A percentile compares a stretch with the other conserved stretches of the same genome.
Evolutionary conservation across 2,797 vertebrate species (phyloP).

Genomic region (Lacerta bilineata): DNA sequence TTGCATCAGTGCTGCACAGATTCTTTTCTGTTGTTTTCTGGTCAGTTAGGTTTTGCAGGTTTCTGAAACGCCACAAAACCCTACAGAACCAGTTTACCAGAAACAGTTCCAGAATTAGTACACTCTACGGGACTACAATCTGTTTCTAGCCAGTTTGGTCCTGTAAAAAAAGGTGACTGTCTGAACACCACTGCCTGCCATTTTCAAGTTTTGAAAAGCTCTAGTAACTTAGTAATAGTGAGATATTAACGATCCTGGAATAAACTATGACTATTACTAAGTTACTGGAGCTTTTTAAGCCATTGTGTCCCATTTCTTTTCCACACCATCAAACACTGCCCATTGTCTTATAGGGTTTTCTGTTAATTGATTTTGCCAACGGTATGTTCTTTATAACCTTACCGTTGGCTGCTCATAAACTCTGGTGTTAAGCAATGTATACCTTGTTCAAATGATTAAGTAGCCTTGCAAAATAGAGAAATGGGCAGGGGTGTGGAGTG

Average conservation of each 20-base stretch:
- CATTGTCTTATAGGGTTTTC: slow-evolving; percentile 23
- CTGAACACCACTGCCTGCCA: background rate
- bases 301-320: slow-evolving; percentile 61
- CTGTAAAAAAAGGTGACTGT: background rate
- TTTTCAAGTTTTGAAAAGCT: background rate
- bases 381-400: no score
- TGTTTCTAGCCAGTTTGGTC: background rate
- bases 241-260: slow-evolving; percentile 54
- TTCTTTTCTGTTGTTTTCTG: background rate
- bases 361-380: no score
- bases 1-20: background rate
- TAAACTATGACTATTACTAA: slow-evolving; percentile 51
- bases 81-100: background rate
- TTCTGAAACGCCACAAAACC: background rate
- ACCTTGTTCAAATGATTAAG: no score
- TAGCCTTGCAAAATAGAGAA: background rate
- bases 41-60: background rate
- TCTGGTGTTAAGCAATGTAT: no score
- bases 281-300: slow-evolving; percentile 63
- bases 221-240: slow-evolving; percentile 2
- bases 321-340: slow-evolving; percentile 48
- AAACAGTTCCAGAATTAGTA: no score
- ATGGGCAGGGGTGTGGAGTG: no score
- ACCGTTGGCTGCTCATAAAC: no score
- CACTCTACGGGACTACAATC: no score